phyloP scores from a whole-genome alignment of 2,888 invertebrate species.

The Tenthredo notha region DNA sequence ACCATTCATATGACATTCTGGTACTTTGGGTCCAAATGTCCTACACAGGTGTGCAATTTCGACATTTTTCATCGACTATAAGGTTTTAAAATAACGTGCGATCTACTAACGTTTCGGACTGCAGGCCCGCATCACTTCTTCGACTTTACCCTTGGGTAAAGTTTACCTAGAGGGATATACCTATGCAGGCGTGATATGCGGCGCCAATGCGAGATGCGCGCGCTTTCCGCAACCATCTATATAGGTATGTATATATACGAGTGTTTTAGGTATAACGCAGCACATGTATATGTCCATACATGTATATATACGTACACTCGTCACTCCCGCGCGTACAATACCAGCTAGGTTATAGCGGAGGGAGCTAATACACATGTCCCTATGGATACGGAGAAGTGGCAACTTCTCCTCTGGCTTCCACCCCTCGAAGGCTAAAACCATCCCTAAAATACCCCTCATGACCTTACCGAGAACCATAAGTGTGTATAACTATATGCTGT shows the following conservation, averaged over 20 bases:
- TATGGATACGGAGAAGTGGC: constrained; percentile 7
- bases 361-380: constrained; percentile 37
- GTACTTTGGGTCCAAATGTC: neutral
- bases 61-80: neutral
- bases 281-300: neutral
- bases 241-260: neutral
- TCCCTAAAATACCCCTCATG: constrained; percentile 44
- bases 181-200: neutral
- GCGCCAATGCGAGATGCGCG: constrained; percentile 39
- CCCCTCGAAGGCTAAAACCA: constrained; percentile 20
- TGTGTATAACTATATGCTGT: neutral
- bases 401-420: constrained; percentile 22
- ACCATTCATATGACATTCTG: neutral
- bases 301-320: neutral
- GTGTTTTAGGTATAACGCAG: neutral
- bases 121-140: neutral
- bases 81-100: neutral
- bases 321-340: constrained; percentile 40
- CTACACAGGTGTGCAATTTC: neutral
- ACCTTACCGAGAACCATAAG: constrained; percentile 20
- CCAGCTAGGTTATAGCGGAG: neutral
- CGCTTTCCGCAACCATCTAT: constrained; percentile 4
- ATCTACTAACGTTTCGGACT: neutral
- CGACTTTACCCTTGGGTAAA: neutral
- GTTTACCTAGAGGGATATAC: neutral